Percentiles rank a stretch among this genome's conserved stretches.
Evolutionary conservation across 2,888 invertebrate genomes (phyloP).

Genomic region (Stegophylla sp.): DNA sequence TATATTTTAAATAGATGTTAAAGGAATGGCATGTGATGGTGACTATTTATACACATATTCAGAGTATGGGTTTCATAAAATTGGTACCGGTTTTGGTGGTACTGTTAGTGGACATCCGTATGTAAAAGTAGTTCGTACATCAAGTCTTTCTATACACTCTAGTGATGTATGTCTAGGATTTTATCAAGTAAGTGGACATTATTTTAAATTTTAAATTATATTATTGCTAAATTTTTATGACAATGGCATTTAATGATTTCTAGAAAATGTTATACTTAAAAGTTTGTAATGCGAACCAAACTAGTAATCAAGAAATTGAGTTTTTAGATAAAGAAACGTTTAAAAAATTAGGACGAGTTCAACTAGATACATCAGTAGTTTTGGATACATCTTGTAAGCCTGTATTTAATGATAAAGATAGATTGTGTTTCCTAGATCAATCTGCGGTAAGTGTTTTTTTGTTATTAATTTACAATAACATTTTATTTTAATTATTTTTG

Average conservation of each 20-base stretch:
- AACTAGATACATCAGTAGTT: constrained; percentile 28
- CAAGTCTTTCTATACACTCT: constrained; percentile 65
- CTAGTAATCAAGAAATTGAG: constrained; percentile 46
- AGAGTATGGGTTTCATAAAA: constrained; percentile 84
- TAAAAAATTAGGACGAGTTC: constrained; percentile 49
- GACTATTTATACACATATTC: constrained; percentile 86
- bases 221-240: not conserved
- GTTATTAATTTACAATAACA: constrained; percentile 1
- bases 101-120: constrained; percentile 88
- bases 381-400: constrained; percentile 45
- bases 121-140: constrained; percentile 78
- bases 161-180: constrained; percentile 61
- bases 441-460: constrained; percentile 46
- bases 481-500: not conserved
- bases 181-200: constrained; percentile 38
- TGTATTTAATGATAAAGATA: constrained; percentile 50
- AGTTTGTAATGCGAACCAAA: constrained; percentile 16
- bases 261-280: constrained; percentile 51
- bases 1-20: constrained; percentile 63
- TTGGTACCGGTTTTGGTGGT: constrained; percentile 93
- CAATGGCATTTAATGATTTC: constrained; percentile 8
- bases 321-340: constrained; percentile 53
- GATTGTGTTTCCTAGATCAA: constrained; percentile 50
- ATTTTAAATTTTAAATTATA: not conserved
- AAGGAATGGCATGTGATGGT: constrained; percentile 86